Conservation (phyloP, 1,140 invertebrate genomes). For the Glossosoma conforme region DNA sequence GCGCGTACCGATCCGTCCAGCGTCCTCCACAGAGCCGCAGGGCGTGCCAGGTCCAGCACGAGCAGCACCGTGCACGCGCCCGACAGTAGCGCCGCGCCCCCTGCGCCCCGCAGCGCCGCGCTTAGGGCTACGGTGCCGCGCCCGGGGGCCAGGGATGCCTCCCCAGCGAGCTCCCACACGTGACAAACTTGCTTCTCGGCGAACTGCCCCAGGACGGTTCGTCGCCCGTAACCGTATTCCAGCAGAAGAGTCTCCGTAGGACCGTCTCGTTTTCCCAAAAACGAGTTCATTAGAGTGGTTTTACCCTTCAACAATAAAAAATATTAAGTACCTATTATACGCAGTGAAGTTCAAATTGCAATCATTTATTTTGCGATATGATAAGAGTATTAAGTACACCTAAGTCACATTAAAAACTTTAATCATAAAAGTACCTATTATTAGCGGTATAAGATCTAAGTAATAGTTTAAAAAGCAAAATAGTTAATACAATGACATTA, state of each 20-base stretch:
- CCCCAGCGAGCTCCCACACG: conserved; percentile 84
- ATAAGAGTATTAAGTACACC: too few species aligned
- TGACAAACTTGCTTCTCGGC: conserved; percentile 74
- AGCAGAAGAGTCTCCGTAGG: conserved; percentile 75
- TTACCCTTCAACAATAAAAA: conserved; percentile 63
- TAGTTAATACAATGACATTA: too few species aligned
- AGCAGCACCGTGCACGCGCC: conserved; percentile 13
- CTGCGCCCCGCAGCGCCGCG: conserved; percentile 1
- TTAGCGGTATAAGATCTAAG: too few species aligned
- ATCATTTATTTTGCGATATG: too few species aligned
- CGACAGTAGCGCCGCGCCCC: too few species aligned
- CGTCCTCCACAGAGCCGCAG: background rate
- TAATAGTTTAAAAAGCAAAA: too few species aligned
- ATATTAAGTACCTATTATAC: too few species aligned
- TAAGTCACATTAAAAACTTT: too few species aligned
- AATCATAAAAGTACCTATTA: too few species aligned
- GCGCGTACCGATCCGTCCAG: background rate
- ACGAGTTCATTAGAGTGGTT: conserved; percentile 71
- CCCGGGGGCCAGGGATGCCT: conserved; percentile 13
- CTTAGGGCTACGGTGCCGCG: conserved; percentile 11
- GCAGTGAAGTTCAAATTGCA: too few species aligned
- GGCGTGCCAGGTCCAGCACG: conserved; percentile 15
- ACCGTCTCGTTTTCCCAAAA: conserved; percentile 75
- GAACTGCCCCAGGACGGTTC: conserved; percentile 68
- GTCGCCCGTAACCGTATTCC: conserved; percentile 82